Evolutionary conservation across 2,888 invertebrate genomes (phyloP).

Genomic region (Dynastes hyllus): DNA sequence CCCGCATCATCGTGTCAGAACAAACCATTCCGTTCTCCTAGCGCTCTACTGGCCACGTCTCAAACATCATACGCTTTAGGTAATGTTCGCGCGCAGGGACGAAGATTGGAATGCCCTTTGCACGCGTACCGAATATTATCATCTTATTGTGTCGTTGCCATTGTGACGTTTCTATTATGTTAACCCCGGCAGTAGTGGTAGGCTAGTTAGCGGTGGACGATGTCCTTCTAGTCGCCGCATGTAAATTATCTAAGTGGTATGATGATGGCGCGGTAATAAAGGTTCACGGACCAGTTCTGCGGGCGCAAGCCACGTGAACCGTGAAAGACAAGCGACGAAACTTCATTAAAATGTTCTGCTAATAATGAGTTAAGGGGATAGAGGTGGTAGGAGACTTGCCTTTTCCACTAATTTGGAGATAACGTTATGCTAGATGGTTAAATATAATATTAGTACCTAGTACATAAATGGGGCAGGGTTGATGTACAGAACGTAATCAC

Average conservation of each 20-base stretch:
- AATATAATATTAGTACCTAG: neutral
- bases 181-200: slow-evolving; percentile 5
- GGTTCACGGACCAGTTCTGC: slow-evolving; percentile 33
- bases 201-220: slow-evolving; percentile 3
- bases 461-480: neutral
- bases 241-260: slow-evolving; percentile 26
- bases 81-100: slow-evolving; percentile 48
- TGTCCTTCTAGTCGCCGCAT: slow-evolving; percentile 11
- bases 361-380: neutral
- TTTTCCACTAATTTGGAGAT: slow-evolving; percentile 11
- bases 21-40: slow-evolving; percentile 39
- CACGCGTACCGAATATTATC: slow-evolving; percentile 66
- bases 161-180: slow-evolving; percentile 53
- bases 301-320: slow-evolving; percentile 28
- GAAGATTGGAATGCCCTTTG: slow-evolving; percentile 59
- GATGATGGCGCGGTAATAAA: slow-evolving; percentile 20
- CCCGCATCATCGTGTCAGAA: slow-evolving; percentile 49
- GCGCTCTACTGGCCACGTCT: slow-evolving; percentile 66
- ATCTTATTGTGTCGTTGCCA: slow-evolving; percentile 68
- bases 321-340: slow-evolving; percentile 34
- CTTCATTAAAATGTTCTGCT: slow-evolving; percentile 18
- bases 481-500: neutral
- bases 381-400: neutral
- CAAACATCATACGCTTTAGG: slow-evolving; percentile 58
- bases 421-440: neutral